A percentile compares a stretch with the other conserved stretches of the same genome.
phyloP scores from a whole-genome alignment of 2,797 vertebrate genomes.

The Lophotriccus pileatus region DNA sequence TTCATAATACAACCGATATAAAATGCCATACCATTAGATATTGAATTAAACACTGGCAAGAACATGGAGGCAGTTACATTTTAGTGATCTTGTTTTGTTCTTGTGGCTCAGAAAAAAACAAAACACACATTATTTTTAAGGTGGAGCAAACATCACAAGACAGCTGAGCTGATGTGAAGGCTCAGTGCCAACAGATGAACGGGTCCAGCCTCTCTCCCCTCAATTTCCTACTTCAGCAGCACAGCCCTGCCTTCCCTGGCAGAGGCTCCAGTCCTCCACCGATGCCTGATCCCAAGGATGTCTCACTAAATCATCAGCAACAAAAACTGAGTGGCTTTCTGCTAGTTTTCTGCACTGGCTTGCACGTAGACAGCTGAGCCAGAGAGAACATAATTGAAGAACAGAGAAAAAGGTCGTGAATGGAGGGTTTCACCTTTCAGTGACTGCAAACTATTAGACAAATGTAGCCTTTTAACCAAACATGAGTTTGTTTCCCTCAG shows the following conservation, averaged over 20 bases:
- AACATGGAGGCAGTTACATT: background rate
- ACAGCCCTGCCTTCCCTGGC: background rate
- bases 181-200: background rate
- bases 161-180: background rate
- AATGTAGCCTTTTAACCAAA: background rate
- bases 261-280: background rate
- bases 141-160: background rate
- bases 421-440: background rate
- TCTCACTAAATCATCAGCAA: background rate
- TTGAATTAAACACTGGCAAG: background rate
- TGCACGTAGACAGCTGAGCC: background rate
- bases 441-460: background rate
- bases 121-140: background rate
- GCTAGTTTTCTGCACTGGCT: background rate
- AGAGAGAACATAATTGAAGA: background rate
- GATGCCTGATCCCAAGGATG: background rate
- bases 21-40: background rate
- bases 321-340: background rate
- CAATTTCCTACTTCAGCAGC: background rate
- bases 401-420: background rate
- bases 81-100: background rate
- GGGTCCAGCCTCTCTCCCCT: background rate
- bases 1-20: background rate
- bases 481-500: background rate
- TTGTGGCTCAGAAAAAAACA: background rate